Evolutionary conservation across 2,888 invertebrate species (phyloP).

Genomic region (Myathropa florea): DNA sequence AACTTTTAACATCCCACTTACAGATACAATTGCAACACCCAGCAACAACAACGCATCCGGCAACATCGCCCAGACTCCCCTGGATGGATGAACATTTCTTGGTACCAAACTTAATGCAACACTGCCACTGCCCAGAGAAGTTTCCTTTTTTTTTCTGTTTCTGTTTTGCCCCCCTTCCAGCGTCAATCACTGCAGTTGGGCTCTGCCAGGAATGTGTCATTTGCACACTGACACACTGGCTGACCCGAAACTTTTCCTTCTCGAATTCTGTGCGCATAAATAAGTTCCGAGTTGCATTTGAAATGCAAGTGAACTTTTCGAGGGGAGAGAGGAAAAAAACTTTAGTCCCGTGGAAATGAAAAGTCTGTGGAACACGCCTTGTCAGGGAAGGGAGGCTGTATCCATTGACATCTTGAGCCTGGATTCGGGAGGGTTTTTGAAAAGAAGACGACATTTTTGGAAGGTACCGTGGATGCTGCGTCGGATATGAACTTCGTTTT

Average conservation of each 20-base stretch:
- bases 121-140: not conserved
- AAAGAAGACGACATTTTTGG: no score
- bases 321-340: not conserved
- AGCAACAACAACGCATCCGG: not conserved
- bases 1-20: not conserved
- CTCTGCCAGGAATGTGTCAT: conserved; percentile 62
- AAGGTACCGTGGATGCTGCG: no score
- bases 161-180: conserved; percentile 29
- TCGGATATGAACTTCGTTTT: no score
- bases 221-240: conserved; percentile 68
- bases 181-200: conserved; percentile 65
- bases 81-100: not conserved
- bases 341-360: not conserved
- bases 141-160: not conserved
- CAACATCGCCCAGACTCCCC: not conserved
- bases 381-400: not conserved
- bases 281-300: conserved; percentile 55
- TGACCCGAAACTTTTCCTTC: conserved; percentile 47
- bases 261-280: conserved; percentile 54
- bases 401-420: not conserved
- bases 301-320: conserved; percentile 50
- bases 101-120: not conserved
- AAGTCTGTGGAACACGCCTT: not conserved
- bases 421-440: not conserved
- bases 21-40: not conserved